phyloP scores from a whole-genome alignment of 2,113 vertebrate genomes.

The Probosciger aterrimus region DNA sequence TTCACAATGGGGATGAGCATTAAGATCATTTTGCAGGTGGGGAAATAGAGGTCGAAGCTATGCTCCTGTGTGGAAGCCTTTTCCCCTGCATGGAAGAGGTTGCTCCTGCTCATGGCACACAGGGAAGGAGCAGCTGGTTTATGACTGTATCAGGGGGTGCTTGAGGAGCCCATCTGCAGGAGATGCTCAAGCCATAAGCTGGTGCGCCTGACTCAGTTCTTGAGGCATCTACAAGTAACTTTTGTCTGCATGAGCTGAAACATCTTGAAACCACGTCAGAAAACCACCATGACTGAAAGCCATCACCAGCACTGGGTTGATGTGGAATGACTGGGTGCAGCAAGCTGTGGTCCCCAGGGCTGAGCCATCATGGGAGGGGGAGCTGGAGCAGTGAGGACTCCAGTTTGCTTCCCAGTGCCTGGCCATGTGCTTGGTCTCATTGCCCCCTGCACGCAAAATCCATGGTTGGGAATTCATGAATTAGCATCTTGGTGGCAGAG shows the following conservation, averaged over 20 bases:
- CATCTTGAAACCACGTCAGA: not conserved
- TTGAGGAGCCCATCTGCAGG: not conserved
- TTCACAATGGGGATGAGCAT: rapidly evolving
- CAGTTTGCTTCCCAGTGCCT: rapidly evolving
- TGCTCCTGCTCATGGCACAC: not conserved
- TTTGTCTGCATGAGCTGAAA: not conserved
- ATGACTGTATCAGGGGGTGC: not conserved
- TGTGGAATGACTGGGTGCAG: rapidly evolving
- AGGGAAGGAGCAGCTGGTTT: not conserved
- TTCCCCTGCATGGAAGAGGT: not conserved
- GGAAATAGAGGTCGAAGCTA: not conserved
- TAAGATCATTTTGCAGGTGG: not conserved
- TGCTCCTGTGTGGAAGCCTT: not conserved
- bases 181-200: not conserved
- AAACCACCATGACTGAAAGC: not conserved
- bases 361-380: rapidly evolving
- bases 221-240: not conserved
- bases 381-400: not conserved
- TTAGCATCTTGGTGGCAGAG: rapidly evolving
- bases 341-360: not conserved
- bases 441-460: not conserved
- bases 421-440: not conserved
- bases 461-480: not conserved
- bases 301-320: not conserved
- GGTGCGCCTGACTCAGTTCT: not conserved